phyloP scores from a whole-genome alignment of 2,888 invertebrate species.

The Gymnosoma rotundatum region DNA sequence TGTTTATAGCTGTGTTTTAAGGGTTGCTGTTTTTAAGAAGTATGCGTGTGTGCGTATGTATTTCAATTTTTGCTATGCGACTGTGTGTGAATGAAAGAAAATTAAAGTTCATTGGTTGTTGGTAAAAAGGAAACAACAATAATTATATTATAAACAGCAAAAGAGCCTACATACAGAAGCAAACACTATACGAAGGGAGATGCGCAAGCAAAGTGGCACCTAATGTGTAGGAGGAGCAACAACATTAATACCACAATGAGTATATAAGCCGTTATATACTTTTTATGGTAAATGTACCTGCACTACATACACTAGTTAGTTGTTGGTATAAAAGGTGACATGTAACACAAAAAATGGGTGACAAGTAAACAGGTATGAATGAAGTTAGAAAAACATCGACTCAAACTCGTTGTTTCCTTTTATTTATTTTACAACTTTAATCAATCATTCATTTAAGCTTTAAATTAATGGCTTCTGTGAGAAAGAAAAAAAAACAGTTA shows the following conservation, averaged over 20 bases:
- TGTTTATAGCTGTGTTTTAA: constrained; percentile 31
- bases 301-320: not conserved
- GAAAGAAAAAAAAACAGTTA: constrained; percentile 3
- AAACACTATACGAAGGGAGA: constrained; percentile 32
- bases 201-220: constrained; percentile 57
- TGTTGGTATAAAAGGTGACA: constrained; percentile 50
- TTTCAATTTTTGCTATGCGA: not conserved
- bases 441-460: constrained; percentile 69
- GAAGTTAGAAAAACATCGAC: not conserved
- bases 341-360: constrained; percentile 40
- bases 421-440: constrained; percentile 35
- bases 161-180: constrained; percentile 61
- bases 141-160: constrained; percentile 47
- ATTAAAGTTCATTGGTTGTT: constrained; percentile 66
- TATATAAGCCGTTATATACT: constrained; percentile 34
- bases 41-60: not conserved
- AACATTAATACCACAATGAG: not conserved
- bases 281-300: not conserved
- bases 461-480: constrained; percentile 62
- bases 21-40: constrained; percentile 51
- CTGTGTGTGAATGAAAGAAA: constrained; percentile 54
- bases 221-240: constrained; percentile 70
- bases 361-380: constrained; percentile 49
- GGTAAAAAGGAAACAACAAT: constrained; percentile 56
- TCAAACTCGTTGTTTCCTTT: not conserved